Evolutionary conservation across 2,888 invertebrate species (phyloP).

Genomic region (Dimorphilus gyrociliatus): DNA sequence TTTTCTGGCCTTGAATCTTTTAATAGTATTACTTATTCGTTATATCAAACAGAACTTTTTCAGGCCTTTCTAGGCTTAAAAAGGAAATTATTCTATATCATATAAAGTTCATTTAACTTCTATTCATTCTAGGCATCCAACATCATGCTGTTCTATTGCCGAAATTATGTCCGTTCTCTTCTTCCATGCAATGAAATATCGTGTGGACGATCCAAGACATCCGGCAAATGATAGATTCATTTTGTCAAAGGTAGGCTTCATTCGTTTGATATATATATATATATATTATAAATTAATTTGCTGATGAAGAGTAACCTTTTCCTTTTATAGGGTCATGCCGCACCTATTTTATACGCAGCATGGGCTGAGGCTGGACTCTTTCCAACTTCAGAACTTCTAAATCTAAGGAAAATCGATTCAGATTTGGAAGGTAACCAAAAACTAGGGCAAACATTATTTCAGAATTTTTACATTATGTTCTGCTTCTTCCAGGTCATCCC

Average conservation of each 20-base stretch:
- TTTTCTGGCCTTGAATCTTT: too few species aligned
- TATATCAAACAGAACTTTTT: too few species aligned
- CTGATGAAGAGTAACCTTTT: too few species aligned
- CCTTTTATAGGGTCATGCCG: conserved; percentile 89
- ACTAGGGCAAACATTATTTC: too few species aligned
- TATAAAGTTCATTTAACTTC: too few species aligned
- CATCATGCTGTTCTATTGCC: conserved; percentile 94
- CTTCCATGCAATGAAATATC: conserved; percentile 87
- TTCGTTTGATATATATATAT: too few species aligned
- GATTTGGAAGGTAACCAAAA: conserved; percentile 98
- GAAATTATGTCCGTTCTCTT: conserved; percentile 96
- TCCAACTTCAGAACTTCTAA: conserved; percentile 60
- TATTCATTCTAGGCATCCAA: conserved; percentile 73
- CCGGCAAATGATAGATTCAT: conserved; percentile 84
- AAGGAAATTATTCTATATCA: too few species aligned
- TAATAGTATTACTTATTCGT: too few species aligned
- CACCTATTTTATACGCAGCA: conserved; percentile 93
- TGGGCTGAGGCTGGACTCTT: conserved; percentile 81
- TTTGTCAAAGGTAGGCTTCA: conserved; percentile 66
- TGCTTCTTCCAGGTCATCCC: too few species aligned
- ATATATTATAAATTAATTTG: too few species aligned
- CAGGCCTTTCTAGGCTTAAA: too few species aligned
- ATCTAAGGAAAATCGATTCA: conserved; percentile 76
- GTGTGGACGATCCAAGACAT: conserved; percentile 65
- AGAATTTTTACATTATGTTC: too few species aligned